Evolutionary conservation across 2,797 vertebrate species (phyloP), one percentile per base, ranked within the genome.

Genomic region (Lycodopsis pacificus): DNA sequence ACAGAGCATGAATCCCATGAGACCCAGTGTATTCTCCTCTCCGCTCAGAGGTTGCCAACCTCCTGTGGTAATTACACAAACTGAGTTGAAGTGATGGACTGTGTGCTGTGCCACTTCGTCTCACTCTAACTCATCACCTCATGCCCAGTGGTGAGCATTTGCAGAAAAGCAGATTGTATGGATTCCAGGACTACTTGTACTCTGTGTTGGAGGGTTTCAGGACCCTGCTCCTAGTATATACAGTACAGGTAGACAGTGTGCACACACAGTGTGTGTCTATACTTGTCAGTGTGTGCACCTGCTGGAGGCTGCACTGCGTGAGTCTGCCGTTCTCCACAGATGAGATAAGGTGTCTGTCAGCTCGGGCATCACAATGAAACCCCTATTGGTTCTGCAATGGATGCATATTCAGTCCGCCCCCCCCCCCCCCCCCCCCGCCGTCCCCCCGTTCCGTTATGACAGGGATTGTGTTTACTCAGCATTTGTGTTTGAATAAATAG

Each of bases 361-460:
- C 88, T 73, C 77, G 82, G 77, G 79, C 80, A 67, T 85, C 77
- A 76, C 85, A 89, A 48, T 83, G 69, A 80, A 84, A 70, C 85
- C 79, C 82, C 75, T 54, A 38, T 71, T 78, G 86, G 19, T 91
- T 89, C 73, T 90, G 92, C 93, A 77, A 59, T 22, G 17, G 75
- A 83, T 87, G 93, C 92, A 92, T 82, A 88, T 94, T 94, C 82
- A 73, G 67, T 73, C 25, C n/a, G n/a, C n/a, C n/a, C n/a, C n/a
- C n/a, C n/a, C n/a, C n/a, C 73, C 76, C 67, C 44, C 73, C 58
- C 62, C 40, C 48, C 5, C 42, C 42, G 14, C 14, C 13, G 4
- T 5, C 79, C 88, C 79, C 82, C 77, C 46, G 54, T 57, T 63
- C 82, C 8, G 74, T 86, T 91, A 86, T 88, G 83, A 92, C 90